These are phyloP conservation scores for Lithophane socia DNA, from an alignment of 2,888 invertebrate genomes.

Conservation along the genomic window DNA sequence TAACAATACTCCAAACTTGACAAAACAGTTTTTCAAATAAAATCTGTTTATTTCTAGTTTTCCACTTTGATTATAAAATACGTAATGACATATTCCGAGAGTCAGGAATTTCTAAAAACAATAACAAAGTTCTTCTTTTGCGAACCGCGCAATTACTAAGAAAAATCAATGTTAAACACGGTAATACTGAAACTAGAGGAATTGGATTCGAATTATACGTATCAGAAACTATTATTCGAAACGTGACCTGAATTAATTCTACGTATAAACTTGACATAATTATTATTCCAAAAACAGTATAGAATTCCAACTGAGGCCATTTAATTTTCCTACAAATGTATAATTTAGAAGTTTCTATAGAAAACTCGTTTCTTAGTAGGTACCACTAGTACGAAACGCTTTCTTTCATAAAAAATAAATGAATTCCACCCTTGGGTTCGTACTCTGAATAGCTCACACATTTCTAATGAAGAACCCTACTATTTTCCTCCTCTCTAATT, in stretches of 20 bases:
- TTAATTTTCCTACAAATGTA: constrained; percentile 45
- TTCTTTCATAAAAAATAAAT: constrained; percentile 71
- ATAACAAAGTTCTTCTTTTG: constrained; percentile 3
- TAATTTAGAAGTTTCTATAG: constrained; percentile 61
- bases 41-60: neutral
- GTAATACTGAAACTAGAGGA: constrained; percentile 14
- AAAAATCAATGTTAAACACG: constrained; percentile 22
- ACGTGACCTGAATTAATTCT: constrained; percentile 28
- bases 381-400: constrained; percentile 49
- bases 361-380: constrained; percentile 47
- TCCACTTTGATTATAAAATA: neutral
- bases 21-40: neutral
- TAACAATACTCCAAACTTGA: neutral
- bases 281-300: constrained; percentile 43
- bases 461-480: constrained; percentile 64
- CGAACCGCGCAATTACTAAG: constrained; percentile 16
- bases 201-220: constrained; percentile 32
- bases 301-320: constrained; percentile 32
- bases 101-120: neutral
- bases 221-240: neutral
- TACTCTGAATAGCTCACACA: constrained; percentile 63
- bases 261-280: constrained; percentile 16
- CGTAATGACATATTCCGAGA: neutral
- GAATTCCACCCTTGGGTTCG: constrained; percentile 56
- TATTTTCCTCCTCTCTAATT: constrained; percentile 52